These are phyloP conservation scores for Megaceryle torquata DNA, from an alignment of 2,113 vertebrate genomes.

Conservation along the genomic window DNA sequence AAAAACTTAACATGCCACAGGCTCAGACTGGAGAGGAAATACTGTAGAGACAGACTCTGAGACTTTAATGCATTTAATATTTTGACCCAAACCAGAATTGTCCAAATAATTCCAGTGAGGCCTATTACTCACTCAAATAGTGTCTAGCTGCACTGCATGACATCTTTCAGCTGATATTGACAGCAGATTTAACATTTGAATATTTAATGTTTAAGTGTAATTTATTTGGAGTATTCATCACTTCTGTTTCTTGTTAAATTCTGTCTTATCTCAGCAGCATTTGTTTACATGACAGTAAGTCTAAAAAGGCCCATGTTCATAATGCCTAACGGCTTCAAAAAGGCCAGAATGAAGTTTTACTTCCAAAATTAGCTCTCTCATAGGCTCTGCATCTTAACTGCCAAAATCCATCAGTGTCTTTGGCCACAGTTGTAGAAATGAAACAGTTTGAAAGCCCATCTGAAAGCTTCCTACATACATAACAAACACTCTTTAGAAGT, in stretches of 20 bases:
- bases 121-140: not conserved
- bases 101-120: not conserved
- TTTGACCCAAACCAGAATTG: not conserved
- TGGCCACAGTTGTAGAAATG: not conserved
- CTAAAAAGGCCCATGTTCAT: not conserved
- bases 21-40: not conserved
- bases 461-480: not conserved
- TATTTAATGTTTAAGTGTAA: not conserved
- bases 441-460: not conserved
- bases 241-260: not conserved
- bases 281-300: slow-evolving; percentile 8
- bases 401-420: not conserved
- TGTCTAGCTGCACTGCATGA: not conserved
- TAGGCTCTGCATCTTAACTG: not conserved
- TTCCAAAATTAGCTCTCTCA: slow-evolving; percentile 26
- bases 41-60: not conserved
- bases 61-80: not conserved
- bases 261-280: slow-evolving; percentile 4
- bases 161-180: not conserved
- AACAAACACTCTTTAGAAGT: not conserved
- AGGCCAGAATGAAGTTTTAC: not conserved
- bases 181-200: not conserved
- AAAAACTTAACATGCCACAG: not conserved
- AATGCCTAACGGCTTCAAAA: not conserved
- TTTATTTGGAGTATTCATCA: not conserved